Conservation (phyloP, 2,888 invertebrate genomes). For the Hybos culiciformis region DNA sequence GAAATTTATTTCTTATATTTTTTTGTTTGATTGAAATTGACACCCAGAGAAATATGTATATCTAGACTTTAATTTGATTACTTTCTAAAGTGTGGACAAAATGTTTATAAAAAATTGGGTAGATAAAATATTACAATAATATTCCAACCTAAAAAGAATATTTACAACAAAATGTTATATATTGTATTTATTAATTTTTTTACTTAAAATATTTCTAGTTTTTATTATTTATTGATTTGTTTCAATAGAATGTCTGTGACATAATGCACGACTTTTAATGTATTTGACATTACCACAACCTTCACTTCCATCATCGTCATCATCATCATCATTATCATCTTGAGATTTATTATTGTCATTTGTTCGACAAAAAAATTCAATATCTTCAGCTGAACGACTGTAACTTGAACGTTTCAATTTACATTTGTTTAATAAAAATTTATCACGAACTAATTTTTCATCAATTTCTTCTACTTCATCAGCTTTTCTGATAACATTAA, state of each 20-base stretch:
- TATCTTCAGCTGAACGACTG: constrained; percentile 14
- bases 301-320: neutral
- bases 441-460: constrained; percentile 11
- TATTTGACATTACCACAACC: neutral
- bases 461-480: constrained; percentile 2
- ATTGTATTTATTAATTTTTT: too few species aligned
- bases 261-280: neutral
- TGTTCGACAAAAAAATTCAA: constrained; percentile 4
- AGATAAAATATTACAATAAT: too few species aligned
- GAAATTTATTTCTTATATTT: too few species aligned
- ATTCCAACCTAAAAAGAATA: too few species aligned
- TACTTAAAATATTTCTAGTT: too few species aligned
- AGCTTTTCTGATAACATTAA: too few species aligned
- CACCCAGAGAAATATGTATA: too few species aligned
- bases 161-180: too few species aligned
- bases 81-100: too few species aligned
- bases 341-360: neutral
- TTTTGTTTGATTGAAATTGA: too few species aligned
- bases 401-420: constrained; percentile 14
- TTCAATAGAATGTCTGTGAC: neutral
- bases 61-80: too few species aligned
- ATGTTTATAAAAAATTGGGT: too few species aligned
- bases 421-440: constrained; percentile 10
- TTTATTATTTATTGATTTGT: neutral
- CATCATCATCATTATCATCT: neutral